Evolutionary conservation across 2,797 vertebrate species (phyloP).

Genomic region (Chelon labrosus): DNA sequence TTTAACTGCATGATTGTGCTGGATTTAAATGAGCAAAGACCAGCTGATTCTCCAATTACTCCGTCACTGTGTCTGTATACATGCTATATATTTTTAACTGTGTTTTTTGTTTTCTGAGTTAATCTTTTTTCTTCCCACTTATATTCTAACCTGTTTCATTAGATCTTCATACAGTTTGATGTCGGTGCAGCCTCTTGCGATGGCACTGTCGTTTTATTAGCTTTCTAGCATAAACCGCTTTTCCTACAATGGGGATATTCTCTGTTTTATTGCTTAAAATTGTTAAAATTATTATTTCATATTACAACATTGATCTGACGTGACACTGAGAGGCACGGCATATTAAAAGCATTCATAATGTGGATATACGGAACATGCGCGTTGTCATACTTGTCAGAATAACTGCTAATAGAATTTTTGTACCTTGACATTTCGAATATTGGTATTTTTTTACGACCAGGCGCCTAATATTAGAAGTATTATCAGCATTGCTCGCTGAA

Average conservation of each 20-base stretch:
- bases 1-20: neutral
- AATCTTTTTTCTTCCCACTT: neutral
- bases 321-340: neutral
- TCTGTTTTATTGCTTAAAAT: slow-evolving; percentile 1
- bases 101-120: neutral
- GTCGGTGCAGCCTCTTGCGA: neutral
- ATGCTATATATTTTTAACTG: too few relatives aligned
- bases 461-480: neutral
- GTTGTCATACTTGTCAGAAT: neutral
- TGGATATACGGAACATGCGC: neutral
- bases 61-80: neutral
- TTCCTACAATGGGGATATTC: neutral
- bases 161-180: neutral
- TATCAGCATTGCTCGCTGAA: slow-evolving; percentile 18
- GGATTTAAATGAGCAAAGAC: neutral
- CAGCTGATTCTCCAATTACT: neutral
- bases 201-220: neutral
- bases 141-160: neutral
- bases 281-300: slow-evolving; percentile 3
- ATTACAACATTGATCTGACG: neutral
- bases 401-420: slow-evolving; percentile 21
- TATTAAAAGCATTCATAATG: slow-evolving; percentile 9
- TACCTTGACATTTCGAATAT: slow-evolving; percentile 27
- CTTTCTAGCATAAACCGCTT: neutral
- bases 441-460: slow-evolving; percentile 11